Conservation (phyloP, 2,888 invertebrate species). For the Dastarcus helophoroides region DNA sequence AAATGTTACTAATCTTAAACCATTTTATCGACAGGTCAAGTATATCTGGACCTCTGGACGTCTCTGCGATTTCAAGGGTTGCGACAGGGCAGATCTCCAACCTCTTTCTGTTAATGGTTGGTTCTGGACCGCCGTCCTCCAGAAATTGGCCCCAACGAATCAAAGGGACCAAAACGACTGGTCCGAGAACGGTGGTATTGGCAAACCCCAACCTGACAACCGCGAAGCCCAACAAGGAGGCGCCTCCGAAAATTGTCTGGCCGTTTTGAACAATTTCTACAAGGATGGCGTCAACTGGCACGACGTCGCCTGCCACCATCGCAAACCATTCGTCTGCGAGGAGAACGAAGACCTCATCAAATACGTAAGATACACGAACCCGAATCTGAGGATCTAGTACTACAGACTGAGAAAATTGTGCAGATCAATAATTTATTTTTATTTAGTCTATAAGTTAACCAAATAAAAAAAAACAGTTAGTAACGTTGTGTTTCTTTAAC, state of each 20-base stretch:
- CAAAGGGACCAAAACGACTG: slow-evolving; percentile 78
- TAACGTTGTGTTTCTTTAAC: too few relatives aligned
- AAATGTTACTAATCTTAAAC: too few relatives aligned
- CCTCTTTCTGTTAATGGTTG: slow-evolving; percentile 75
- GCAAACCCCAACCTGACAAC: slow-evolving; percentile 80
- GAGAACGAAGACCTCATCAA: slow-evolving; percentile 78
- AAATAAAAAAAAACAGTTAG: too few relatives aligned
- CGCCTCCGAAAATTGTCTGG: slow-evolving; percentile 75
- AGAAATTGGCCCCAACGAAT: slow-evolving; percentile 72
- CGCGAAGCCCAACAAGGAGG: slow-evolving; percentile 70
- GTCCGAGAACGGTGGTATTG: slow-evolving; percentile 78
- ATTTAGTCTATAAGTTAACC: too few relatives aligned
- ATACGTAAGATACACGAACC: slow-evolving; percentile 74
- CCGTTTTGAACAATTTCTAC: slow-evolving; percentile 80
- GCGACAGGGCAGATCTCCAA: slow-evolving; percentile 73
- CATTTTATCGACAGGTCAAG: too few relatives aligned
- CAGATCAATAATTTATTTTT: too few relatives aligned
- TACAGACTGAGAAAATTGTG: slow-evolving; percentile 1
- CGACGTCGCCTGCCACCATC: slow-evolving; percentile 82
- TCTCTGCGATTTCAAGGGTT: slow-evolving; percentile 81
- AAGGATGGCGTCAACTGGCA: slow-evolving; percentile 87
- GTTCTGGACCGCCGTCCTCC: slow-evolving; percentile 86
- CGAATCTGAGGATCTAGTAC: slow-evolving; percentile 57
- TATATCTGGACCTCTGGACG: slow-evolving; percentile 90
- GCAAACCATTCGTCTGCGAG: slow-evolving; percentile 80